Conservation (phyloP, 1,140 invertebrate species). For the Sitophilus oryzae region DNA sequence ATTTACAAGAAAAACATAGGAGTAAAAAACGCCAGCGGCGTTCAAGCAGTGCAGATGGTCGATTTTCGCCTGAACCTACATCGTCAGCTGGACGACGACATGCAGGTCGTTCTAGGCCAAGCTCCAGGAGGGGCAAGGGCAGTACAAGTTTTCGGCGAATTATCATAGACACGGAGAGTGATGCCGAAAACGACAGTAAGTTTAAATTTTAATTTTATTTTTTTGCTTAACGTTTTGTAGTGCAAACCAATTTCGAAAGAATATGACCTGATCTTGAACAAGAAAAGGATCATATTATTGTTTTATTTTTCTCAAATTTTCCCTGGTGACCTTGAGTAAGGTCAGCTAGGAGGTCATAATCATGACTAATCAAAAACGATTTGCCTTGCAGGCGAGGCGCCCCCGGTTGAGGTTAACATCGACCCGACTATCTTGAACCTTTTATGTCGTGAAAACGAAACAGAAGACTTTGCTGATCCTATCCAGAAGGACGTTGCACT, state of each 20-base stretch:
- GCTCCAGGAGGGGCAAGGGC: too few species aligned
- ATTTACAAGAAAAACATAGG: not conserved
- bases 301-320: not conserved
- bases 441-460: not conserved
- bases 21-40: not conserved
- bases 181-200: too few species aligned
- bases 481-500: not conserved
- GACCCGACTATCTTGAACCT: not conserved
- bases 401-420: not conserved
- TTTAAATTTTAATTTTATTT: too few species aligned
- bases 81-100: not conserved
- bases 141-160: too few species aligned
- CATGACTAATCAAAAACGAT: not conserved
- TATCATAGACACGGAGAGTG: too few species aligned
- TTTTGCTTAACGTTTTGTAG: too few species aligned
- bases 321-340: not conserved
- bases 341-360: not conserved
- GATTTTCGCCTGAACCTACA: not conserved
- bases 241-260: conserved; percentile 1
- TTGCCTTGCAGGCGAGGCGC: not conserved
- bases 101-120: too few species aligned
- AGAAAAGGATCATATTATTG: not conserved
- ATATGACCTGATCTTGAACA: too few species aligned
- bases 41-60: not conserved
- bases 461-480: not conserved